A percentile compares a stretch with the other conserved stretches of the same genome.
Conservation (phyloP, 2,113 vertebrate genomes). For the Corythoichthys haematopterus region DNA sequence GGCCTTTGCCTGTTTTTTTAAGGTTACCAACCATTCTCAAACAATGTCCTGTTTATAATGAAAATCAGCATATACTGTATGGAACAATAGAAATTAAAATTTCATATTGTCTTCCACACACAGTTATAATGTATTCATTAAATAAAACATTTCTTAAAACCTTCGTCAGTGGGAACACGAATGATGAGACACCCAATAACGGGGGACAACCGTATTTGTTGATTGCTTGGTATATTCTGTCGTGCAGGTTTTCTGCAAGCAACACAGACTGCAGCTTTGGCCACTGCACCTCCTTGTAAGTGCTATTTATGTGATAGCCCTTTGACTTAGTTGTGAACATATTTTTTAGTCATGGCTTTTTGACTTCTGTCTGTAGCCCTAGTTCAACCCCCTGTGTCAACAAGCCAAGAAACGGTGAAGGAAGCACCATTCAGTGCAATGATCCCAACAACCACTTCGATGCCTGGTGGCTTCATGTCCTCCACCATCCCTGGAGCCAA, state of each 20-base stretch:
- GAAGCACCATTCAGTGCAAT: conserved; percentile 82
- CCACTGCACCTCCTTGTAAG: conserved; percentile 80
- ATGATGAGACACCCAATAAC: not conserved
- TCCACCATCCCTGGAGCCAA: conserved; percentile 78
- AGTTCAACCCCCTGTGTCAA: conserved; percentile 80
- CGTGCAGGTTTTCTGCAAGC: conserved; percentile 85
- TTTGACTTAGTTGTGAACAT: not conserved
- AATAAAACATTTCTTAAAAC: too few relatives aligned
- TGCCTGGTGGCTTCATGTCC: conserved; percentile 82
- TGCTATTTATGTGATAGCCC: conserved; percentile 23
- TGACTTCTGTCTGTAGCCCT: conserved; percentile 48
- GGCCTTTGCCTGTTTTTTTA: too few relatives aligned
- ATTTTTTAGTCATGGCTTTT: not conserved
- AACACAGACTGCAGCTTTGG: conserved; percentile 76
- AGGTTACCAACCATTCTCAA: too few relatives aligned
- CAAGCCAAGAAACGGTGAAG: conserved; percentile 82
- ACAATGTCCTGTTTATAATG: too few relatives aligned
- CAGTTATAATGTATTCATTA: too few relatives aligned
- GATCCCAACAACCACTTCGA: conserved; percentile 79
- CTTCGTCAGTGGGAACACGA: not conserved
- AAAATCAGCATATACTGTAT: too few relatives aligned
- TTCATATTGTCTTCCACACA: too few relatives aligned
- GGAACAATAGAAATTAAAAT: too few relatives aligned
- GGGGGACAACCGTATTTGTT: not conserved
- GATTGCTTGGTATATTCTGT: not conserved